These are phyloP conservation scores for Ornithorhynchus anatinus DNA, from an alignment of 2,113 vertebrate species.

Conservation along the genomic window DNA sequence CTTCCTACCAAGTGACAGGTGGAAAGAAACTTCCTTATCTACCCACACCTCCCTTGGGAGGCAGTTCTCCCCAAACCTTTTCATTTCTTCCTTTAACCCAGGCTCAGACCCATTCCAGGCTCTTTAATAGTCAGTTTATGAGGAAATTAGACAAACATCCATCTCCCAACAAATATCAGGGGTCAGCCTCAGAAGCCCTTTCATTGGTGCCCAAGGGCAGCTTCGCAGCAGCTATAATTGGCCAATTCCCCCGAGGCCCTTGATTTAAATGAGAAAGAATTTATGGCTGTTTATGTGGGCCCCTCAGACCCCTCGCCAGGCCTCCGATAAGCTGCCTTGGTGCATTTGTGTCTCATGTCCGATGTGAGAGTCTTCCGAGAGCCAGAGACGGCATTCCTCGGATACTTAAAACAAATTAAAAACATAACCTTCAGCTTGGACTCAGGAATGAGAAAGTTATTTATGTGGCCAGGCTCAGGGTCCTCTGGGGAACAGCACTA, in stretches of 20 bases:
- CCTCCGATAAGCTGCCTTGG: constrained; percentile 75
- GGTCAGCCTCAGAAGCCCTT: constrained; percentile 31
- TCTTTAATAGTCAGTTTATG: constrained; percentile 19
- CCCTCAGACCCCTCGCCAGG: constrained; percentile 51
- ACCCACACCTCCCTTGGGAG: no score
- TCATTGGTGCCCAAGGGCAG: constrained; percentile 38
- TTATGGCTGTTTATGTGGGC: constrained; percentile 61
- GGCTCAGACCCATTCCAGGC: neutral
- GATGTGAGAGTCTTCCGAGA: constrained; percentile 73
- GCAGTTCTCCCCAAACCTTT: no score
- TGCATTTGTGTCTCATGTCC: constrained; percentile 71
- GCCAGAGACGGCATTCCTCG: constrained; percentile 80
- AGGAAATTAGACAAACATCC: constrained; percentile 24
- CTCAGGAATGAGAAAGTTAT: constrained; percentile 57
- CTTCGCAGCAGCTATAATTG: neutral
- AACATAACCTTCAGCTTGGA: constrained; percentile 80
- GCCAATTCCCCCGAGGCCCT: neutral
- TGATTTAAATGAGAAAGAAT: constrained; percentile 40
- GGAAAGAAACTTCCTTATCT: no score
- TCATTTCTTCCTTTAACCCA: constrained; percentile 35
- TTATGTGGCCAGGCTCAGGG: constrained; percentile 45
- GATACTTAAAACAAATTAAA: constrained; percentile 85
- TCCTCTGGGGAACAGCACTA: constrained; percentile 41
- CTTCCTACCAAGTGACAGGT: neutral
- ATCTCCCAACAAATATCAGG: constrained; percentile 29